Evolutionary conservation across 2,797 vertebrate species (phyloP).

Genomic region (Paratrypauchen microcephalus): DNA sequence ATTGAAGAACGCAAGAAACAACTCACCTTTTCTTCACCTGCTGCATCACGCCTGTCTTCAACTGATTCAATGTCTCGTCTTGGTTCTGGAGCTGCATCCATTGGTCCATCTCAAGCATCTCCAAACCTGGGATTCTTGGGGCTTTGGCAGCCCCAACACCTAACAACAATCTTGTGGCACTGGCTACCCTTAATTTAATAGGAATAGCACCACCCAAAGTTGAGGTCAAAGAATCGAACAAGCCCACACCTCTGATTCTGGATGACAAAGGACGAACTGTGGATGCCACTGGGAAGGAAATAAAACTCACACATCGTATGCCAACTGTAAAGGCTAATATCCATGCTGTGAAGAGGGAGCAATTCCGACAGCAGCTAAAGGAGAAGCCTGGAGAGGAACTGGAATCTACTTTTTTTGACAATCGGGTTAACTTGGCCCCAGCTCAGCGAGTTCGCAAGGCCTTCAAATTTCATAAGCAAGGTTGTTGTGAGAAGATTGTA

Average conservation of each 20-base stretch:
- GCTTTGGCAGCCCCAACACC: too few species aligned
- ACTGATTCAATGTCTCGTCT: too few species aligned
- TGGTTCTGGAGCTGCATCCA: too few species aligned
- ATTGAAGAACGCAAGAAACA: constrained; percentile 98
- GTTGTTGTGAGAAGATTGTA: constrained; percentile 97
- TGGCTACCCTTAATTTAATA: constrained; percentile 91
- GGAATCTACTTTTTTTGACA: constrained; percentile 95
- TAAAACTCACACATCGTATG: constrained; percentile 96
- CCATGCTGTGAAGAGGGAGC: constrained; percentile 93
- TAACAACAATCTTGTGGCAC: too few species aligned
- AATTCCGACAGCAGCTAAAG: constrained; percentile 97
- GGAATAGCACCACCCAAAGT: constrained; percentile 96
- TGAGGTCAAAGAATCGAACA: constrained; percentile 90
- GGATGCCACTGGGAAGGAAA: constrained; percentile 92
- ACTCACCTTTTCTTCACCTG: constrained; percentile 86
- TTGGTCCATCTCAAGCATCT: too few species aligned
- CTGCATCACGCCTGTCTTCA: constrained; percentile 32
- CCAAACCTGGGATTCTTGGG: too few species aligned
- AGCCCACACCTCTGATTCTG: constrained; percentile 93
- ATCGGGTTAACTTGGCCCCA: constrained; percentile 81
- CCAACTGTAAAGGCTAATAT: constrained; percentile 97
- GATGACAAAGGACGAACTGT: constrained; percentile 95
- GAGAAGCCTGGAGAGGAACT: constrained; percentile 91
- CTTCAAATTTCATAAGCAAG: constrained; percentile 95
- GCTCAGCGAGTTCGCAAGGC: constrained; percentile 85